Conservation (phyloP, 2,797 vertebrate species). For the Typhlichthys eigenmanni region DNA sequence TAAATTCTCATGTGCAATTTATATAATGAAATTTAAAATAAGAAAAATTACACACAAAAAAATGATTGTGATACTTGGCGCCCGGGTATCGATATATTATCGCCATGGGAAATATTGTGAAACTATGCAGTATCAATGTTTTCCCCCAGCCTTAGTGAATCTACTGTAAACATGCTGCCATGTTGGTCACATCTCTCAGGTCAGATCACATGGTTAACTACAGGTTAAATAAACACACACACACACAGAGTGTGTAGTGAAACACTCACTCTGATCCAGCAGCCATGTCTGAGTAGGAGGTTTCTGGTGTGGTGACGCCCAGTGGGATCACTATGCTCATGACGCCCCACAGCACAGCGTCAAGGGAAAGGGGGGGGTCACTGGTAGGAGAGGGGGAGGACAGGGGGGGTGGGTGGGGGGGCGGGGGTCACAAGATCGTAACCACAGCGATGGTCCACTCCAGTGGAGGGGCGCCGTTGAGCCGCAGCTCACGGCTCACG, state of each 20-base stretch:
- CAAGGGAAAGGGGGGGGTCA: slow-evolving; percentile 77
- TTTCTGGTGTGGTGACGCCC: slow-evolving; percentile 99
- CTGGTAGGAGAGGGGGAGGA: slow-evolving; percentile 81
- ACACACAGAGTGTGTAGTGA: background rate
- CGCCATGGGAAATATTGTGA: too few relatives aligned
- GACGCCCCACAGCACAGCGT: slow-evolving; percentile 90
- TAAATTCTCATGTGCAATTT: too few relatives aligned
- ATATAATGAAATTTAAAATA: too few relatives aligned
- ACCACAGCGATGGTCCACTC: slow-evolving; percentile 89
- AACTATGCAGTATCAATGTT: too few relatives aligned
- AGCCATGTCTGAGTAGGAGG: slow-evolving; percentile 99
- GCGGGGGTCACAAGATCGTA: slow-evolving; percentile 90
- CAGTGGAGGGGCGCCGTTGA: slow-evolving; percentile 89
- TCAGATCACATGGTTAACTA: background rate
- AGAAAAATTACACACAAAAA: too few relatives aligned
- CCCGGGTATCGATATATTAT: too few relatives aligned
- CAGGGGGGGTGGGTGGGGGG: slow-evolving; percentile 67
- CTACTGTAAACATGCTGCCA: too few relatives aligned
- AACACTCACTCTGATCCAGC: slow-evolving; percentile 94
- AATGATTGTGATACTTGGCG: too few relatives aligned
- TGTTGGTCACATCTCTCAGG: too few relatives aligned
- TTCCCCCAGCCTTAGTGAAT: too few relatives aligned
- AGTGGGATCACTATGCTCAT: slow-evolving; percentile 99
- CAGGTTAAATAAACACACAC: background rate
- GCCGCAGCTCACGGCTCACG: slow-evolving; percentile 90